phyloP scores from a whole-genome alignment of 2,888 invertebrate species.

The Cerastis rubricosa region DNA sequence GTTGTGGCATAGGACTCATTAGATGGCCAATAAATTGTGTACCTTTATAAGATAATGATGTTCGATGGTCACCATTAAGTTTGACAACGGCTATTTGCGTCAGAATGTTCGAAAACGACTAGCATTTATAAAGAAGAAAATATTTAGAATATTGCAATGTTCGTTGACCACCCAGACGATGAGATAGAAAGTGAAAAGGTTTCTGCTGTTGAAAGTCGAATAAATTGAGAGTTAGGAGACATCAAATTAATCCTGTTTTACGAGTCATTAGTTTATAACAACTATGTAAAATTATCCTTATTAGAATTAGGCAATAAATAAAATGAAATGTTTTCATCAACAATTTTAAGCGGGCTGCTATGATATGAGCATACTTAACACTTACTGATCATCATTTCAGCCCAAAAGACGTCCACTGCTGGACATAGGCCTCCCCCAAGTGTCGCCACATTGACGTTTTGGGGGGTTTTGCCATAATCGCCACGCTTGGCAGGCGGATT shows the following conservation, averaged over 20 bases:
- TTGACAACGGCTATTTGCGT: conserved; percentile 41
- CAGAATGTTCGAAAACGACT: conserved; percentile 21
- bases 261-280: conserved; percentile 27
- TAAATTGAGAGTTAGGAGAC: conserved; percentile 10
- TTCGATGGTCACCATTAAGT: conserved; percentile 45
- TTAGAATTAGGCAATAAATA: conserved; percentile 19
- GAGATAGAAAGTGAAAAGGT: conserved; percentile 63
- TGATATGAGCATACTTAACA: not conserved
- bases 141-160: conserved; percentile 53
- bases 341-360: not conserved
- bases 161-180: conserved; percentile 71
- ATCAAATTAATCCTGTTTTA: conserved; percentile 18
- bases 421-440: too few relatives aligned
- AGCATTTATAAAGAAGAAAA: conserved; percentile 33
- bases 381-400: too few relatives aligned
- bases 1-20: conserved; percentile 48
- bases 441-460: too few relatives aligned
- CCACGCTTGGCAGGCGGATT: too few relatives aligned
- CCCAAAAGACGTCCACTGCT: too few relatives aligned
- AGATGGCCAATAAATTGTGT: conserved; percentile 54
- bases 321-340: not conserved
- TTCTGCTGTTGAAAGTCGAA: conserved; percentile 46
- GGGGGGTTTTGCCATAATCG: too few relatives aligned
- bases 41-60: conserved; percentile 50
- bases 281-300: conserved; percentile 36